phyloP scores from a whole-genome alignment of 2,113 vertebrate species.

The Halichoeres trimaculatus region DNA sequence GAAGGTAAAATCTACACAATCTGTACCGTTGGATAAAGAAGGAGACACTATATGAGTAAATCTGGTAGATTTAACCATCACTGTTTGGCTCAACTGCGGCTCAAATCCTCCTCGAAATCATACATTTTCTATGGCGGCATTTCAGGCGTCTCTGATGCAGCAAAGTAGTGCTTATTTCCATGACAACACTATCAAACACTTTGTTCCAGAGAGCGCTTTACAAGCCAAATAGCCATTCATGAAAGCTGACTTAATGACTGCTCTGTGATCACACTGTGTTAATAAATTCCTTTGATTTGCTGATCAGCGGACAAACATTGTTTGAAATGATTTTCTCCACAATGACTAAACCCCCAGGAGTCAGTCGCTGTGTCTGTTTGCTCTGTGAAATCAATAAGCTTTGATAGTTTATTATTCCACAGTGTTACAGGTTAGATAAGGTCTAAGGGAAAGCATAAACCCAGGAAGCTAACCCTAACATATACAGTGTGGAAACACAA shows the following conservation, averaged over 20 bases:
- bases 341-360: not conserved
- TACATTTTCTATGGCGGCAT: slow-evolving; percentile 56
- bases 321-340: not conserved
- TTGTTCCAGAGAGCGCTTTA: slow-evolving; percentile 16
- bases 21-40: not conserved
- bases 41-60: too few relatives aligned
- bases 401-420: not conserved
- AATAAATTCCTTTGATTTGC: slow-evolving; percentile 12
- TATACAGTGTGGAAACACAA: too few relatives aligned
- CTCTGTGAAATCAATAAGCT: not conserved
- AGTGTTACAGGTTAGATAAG: too few relatives aligned
- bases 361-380: not conserved
- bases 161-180: slow-evolving; percentile 58
- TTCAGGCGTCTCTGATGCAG: slow-evolving; percentile 59
- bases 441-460: too few relatives aligned
- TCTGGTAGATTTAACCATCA: not conserved
- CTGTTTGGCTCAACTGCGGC: not conserved
- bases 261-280: slow-evolving; percentile 9
- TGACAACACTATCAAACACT: slow-evolving; percentile 73
- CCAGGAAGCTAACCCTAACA: too few relatives aligned
- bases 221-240: slow-evolving; percentile 20
- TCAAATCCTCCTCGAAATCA: slow-evolving; percentile 16
- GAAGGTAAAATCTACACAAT: slow-evolving; percentile 83
- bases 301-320: not conserved
- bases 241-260: slow-evolving; percentile 18